phyloP scores from a whole-genome alignment of 2,113 vertebrate genomes.

The Larimichthys polyactis region DNA sequence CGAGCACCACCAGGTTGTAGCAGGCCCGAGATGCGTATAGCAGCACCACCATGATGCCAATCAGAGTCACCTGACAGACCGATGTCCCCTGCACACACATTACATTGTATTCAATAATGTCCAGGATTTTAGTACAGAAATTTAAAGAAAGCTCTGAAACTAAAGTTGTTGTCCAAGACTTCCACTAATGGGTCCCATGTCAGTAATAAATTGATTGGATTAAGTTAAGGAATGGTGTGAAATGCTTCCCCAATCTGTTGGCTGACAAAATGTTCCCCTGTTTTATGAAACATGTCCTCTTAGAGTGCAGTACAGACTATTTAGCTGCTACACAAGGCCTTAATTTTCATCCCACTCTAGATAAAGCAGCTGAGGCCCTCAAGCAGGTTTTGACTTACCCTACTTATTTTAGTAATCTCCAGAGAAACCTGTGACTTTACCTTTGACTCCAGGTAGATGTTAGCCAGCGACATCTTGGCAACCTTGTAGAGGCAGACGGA shows the following conservation, averaged over 20 bases:
- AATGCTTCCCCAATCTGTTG: not conserved
- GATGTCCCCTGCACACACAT: conserved; percentile 89
- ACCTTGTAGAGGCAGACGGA: conserved; percentile 94
- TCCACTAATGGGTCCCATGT: too few relatives aligned
- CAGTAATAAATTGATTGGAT: too few relatives aligned
- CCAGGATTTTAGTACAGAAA: not conserved
- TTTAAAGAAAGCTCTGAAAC: too few relatives aligned
- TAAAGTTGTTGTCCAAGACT: not conserved
- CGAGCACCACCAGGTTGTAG: conserved; percentile 93
- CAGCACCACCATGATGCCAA: conserved; percentile 91
- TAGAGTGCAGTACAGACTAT: too few relatives aligned
- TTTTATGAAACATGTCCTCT: too few relatives aligned
- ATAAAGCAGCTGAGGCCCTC: not conserved
- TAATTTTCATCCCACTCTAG: too few relatives aligned
- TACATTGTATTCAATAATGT: too few relatives aligned
- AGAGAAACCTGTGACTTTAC: conserved; percentile 71
- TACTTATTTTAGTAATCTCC: not conserved
- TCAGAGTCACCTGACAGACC: conserved; percentile 91
- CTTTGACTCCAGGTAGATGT: conserved; percentile 94
- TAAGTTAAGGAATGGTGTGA: not conserved
- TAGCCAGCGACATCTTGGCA: conserved; percentile 93
- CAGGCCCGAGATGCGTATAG: conserved; percentile 93
- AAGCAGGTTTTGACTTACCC: not conserved
- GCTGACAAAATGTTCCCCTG: too few relatives aligned
- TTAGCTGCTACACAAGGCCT: too few relatives aligned